Conservation (phyloP, 1,140 invertebrate genomes). For the Drosophila repleta region DNA sequence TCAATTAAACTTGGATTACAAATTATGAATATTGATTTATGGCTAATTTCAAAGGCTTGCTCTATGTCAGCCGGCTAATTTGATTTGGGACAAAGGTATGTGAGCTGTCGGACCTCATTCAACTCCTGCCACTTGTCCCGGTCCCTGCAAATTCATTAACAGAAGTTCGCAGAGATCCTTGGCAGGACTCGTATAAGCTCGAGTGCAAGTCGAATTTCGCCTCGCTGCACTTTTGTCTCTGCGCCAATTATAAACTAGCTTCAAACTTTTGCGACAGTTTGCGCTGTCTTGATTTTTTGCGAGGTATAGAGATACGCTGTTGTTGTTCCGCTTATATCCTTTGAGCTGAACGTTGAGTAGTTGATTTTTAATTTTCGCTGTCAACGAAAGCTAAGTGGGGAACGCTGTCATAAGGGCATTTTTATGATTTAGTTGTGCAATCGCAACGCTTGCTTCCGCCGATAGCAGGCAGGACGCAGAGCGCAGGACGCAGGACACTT, state of each 20-base stretch:
- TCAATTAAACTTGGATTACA: conserved; percentile 68
- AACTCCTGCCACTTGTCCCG: background rate
- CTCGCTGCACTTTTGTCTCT: conserved; percentile 56
- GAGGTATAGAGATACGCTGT: conserved; percentile 23
- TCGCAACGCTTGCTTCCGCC: background rate
- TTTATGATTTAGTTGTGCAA: conserved; percentile 21
- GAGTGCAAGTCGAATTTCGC: conserved; percentile 29
- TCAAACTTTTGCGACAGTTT: conserved; percentile 65
- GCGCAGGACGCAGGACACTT: conserved; percentile 10
- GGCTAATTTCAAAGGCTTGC: background rate
- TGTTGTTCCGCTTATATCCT: conserved; percentile 18
- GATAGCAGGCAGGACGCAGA: background rate
- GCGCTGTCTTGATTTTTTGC: conserved; percentile 46
- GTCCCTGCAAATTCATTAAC: conserved; percentile 41
- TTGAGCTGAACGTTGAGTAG: conserved; percentile 11
- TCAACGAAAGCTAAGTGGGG: background rate
- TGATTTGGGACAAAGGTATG: conserved; percentile 40
- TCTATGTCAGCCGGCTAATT: conserved; percentile 25
- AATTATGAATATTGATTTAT: conserved; percentile 74
- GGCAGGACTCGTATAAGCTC: conserved; percentile 22
- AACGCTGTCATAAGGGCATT: background rate
- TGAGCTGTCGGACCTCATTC: conserved; percentile 20
- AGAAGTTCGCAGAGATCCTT: conserved; percentile 18
- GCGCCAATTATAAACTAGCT: conserved; percentile 52
- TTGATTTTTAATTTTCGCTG: conserved; percentile 22